Evolutionary conservation across 2,113 vertebrate species (phyloP), one percentile per base, ranked within the genome.

Genomic region (Jacana jacana): DNA sequence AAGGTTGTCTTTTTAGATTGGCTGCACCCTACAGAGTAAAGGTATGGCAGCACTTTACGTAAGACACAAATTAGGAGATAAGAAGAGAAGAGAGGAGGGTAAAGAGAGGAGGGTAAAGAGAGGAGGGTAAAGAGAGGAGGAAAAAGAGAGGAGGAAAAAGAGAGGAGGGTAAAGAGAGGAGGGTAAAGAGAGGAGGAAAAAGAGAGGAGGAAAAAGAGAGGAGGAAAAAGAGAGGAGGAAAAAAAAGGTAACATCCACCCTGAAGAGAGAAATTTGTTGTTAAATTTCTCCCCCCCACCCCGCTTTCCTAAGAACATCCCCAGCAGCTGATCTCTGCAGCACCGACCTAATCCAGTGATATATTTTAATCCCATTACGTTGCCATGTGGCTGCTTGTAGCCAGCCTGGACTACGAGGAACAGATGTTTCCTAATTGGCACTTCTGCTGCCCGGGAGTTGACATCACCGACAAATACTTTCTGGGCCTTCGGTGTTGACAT

Each of bases 351-450:
- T 89, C 97, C 77, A 20, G 90, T 57, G 94, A 78, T 52, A 30
- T 30, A 68, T 95, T 96, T 96, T 94, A 96, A 97, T 95, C 94
- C 97, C 97, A 94, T 98, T 94, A 96, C 22, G 95, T 85, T 92
- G 77, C 95, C 89, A 76, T 95, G 97, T 54, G 89, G 75, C 72
- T 39, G 63, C 92, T 81, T 64, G 18, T 73, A 54, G 79, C 61
- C 72, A 3, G 72, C 61, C 92, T n/a, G 63, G 71, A 4, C 89
- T n/a, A 16, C 7, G 85, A 81, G 80, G 73, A 93, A 24, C 96
- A 93, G 95, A 92, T 95, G 94, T 89, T 94, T 54, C 91, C 88
- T 89, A 91, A 97, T 65, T 79, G 95, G 61, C 84, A 44, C 79
- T 93, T 82, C 69, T 40, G 91, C 94, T 94, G 82, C 94, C 89